Evolutionary conservation across 1,140 invertebrate species (phyloP).

Genomic region (Sinella curviseta): DNA sequence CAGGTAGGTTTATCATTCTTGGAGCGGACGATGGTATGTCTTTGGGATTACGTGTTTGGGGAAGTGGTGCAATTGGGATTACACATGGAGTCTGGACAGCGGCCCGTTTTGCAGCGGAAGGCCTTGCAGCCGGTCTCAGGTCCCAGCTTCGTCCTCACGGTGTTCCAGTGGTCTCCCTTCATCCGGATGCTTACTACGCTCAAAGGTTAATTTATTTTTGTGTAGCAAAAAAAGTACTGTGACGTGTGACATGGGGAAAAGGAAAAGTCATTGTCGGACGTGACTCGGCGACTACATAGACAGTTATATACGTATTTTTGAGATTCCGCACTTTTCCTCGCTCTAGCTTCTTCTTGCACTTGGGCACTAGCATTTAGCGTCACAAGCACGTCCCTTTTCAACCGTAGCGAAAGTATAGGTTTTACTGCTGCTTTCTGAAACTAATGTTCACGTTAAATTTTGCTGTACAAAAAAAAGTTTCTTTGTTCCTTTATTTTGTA

Average conservation of each 20-base stretch:
- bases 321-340: slow-evolving; percentile 30
- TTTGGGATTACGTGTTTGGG: slow-evolving; percentile 46
- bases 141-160: slow-evolving; percentile 67
- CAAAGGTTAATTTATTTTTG: slow-evolving; percentile 53
- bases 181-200: slow-evolving; percentile 68
- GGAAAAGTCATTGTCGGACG: slow-evolving; percentile 28
- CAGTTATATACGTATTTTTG: slow-evolving; percentile 32
- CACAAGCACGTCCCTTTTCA: too few species aligned
- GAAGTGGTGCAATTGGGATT: slow-evolving; percentile 44
- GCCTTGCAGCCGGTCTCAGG: slow-evolving; percentile 67
- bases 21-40: slow-evolving; percentile 47
- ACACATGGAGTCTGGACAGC: slow-evolving; percentile 47
- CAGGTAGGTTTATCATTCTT: slow-evolving; percentile 48
- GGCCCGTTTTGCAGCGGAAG: slow-evolving; percentile 59
- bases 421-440: too few species aligned
- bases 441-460: too few species aligned
- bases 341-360: too few species aligned
- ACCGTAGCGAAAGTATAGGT: too few species aligned
- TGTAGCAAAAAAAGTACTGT: slow-evolving; percentile 51
- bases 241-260: slow-evolving; percentile 44
- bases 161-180: slow-evolving; percentile 72
- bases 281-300: slow-evolving; percentile 38
- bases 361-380: too few species aligned
- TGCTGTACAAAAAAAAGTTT: too few species aligned
- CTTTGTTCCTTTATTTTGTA: too few species aligned